Evolutionary conservation across 1,140 invertebrate genomes (phyloP).

Genomic region (Drosophila kohkoa): DNA sequence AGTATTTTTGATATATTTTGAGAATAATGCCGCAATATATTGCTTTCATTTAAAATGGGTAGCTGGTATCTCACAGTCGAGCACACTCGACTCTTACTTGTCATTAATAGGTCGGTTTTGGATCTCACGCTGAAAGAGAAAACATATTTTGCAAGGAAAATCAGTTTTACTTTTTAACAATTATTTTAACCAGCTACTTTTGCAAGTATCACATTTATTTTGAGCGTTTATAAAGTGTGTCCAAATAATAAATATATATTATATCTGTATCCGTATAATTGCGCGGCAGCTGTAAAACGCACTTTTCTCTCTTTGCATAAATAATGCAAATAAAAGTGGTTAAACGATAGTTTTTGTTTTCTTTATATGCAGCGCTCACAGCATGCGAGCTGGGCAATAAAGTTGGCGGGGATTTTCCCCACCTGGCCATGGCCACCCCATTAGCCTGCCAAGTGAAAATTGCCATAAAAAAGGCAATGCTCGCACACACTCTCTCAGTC

Average conservation of each 20-base stretch:
- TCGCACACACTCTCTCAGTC: constrained; percentile 59
- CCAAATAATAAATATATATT: neutral
- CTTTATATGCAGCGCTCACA: constrained; percentile 67
- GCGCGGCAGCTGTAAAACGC: constrained; percentile 32
- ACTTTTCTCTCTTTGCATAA: constrained; percentile 69
- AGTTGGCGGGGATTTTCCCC: constrained; percentile 49
- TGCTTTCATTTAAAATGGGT: too few species aligned
- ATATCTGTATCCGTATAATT: constrained; percentile 5
- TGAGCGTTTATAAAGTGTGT: constrained; percentile 2
- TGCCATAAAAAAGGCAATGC: constrained; percentile 75
- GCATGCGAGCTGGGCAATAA: constrained; percentile 73
- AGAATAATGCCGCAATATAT: too few species aligned
- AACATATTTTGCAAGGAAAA: neutral
- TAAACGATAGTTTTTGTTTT: constrained; percentile 70
- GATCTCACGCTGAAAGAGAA: neutral
- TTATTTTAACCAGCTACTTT: neutral
- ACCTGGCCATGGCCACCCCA: constrained; percentile 15
- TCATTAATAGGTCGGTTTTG: too few species aligned
- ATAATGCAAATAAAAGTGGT: constrained; percentile 76
- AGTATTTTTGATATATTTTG: too few species aligned
- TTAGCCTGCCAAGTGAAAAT: constrained; percentile 65
- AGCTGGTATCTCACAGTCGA: too few species aligned
- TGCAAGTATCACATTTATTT: neutral
- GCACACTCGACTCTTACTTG: too few species aligned
- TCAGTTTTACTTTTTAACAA: neutral